A percentile compares a stretch with the other conserved stretches of the same genome.
phyloP scores from a whole-genome alignment of 2,113 vertebrate genomes.

The Nymphicus hollandicus region DNA sequence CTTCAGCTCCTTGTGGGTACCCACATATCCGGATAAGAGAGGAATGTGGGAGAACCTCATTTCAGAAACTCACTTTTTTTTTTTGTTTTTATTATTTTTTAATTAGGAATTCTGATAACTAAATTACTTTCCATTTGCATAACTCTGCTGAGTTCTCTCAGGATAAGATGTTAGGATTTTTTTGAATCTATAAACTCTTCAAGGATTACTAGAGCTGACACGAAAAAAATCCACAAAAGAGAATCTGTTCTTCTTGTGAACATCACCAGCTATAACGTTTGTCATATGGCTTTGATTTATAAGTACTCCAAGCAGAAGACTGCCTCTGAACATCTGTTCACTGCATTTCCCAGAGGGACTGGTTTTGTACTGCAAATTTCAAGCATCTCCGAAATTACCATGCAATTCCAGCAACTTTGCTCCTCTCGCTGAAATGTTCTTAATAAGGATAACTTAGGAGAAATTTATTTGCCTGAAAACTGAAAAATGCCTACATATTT shows the following conservation, averaged over 20 bases:
- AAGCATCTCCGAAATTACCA: not conserved
- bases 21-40: not conserved
- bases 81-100: not conserved
- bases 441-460: not conserved
- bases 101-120: not conserved
- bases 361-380: not conserved
- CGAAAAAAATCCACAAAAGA: not conserved
- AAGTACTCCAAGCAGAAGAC: slow-evolving; percentile 3
- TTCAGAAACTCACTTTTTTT: not conserved
- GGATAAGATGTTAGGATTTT: not conserved
- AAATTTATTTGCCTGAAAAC: not conserved
- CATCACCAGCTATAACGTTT: not conserved
- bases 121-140: not conserved
- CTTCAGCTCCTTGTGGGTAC: not conserved
- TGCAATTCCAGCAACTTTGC: not conserved
- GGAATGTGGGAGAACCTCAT: not conserved
- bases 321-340: slow-evolving; percentile 26
- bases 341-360: not conserved
- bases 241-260: not conserved
- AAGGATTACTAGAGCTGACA: not conserved
- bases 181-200: not conserved
- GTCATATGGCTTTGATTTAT: not conserved
- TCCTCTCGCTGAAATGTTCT: not conserved
- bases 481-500: not conserved
- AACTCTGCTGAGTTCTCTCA: not conserved